Evolutionary conservation across 2,888 invertebrate genomes (phyloP).

Genomic region (Nephrocerus scutellatus): DNA sequence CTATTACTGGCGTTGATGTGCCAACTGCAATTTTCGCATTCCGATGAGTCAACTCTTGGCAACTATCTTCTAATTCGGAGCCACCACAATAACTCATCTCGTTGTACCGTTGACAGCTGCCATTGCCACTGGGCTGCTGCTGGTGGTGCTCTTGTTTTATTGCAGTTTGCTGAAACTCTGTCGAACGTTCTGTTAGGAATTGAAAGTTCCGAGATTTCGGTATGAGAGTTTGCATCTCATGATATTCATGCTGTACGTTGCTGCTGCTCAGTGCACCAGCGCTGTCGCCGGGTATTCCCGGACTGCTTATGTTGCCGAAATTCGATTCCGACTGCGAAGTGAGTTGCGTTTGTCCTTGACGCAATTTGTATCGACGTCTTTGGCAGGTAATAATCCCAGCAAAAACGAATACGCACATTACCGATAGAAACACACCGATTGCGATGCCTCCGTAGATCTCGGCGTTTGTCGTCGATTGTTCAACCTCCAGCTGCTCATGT

Average conservation of each 20-base stretch:
- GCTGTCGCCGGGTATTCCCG: slow-evolving; percentile 38
- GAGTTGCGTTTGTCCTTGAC: slow-evolving; percentile 37
- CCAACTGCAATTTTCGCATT: slow-evolving; percentile 37
- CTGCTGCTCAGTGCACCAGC: slow-evolving; percentile 40
- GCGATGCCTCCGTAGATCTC: slow-evolving; percentile 42
- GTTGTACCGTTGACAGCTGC: slow-evolving; percentile 24
- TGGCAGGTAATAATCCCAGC: slow-evolving; percentile 41
- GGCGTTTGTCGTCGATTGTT: slow-evolving; percentile 27
- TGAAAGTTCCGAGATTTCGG: slow-evolving; percentile 37
- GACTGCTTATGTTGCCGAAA: slow-evolving; percentile 38
- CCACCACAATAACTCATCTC: slow-evolving; percentile 17
- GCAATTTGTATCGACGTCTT: slow-evolving; percentile 39
- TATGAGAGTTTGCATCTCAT: slow-evolving; percentile 48
- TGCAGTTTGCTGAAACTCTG: slow-evolving; percentile 36
- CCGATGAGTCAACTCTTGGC: slow-evolving; percentile 33
- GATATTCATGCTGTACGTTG: slow-evolving; percentile 41
- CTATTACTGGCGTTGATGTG: slow-evolving; percentile 28
- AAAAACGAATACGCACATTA: slow-evolving; percentile 38
- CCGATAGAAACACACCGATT: slow-evolving; percentile 40
- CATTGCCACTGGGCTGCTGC: slow-evolving; percentile 36
- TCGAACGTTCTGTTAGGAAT: slow-evolving; percentile 30
- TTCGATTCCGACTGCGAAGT: slow-evolving; percentile 41
- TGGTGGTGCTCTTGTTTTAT: slow-evolving; percentile 25
- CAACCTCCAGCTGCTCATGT: slow-evolving; percentile 29
- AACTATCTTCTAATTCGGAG: too few relatives aligned